Conservation (phyloP, 2,797 vertebrate genomes). For the Lacerta agilis region DNA sequence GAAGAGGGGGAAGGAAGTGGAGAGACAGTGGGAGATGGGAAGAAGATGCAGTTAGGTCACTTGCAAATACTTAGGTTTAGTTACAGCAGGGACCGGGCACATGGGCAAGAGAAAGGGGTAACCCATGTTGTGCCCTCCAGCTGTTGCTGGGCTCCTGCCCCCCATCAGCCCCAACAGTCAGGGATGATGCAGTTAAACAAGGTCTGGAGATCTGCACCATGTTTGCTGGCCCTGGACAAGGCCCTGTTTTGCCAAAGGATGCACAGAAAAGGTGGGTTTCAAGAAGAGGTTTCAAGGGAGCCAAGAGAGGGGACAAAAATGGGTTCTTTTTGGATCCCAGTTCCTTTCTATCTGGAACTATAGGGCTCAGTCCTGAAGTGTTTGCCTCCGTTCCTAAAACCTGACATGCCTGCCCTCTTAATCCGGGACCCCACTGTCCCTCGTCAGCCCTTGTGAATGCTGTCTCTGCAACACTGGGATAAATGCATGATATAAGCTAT, state of each 20-base stretch:
- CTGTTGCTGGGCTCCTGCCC: not conserved
- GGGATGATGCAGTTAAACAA: not conserved
- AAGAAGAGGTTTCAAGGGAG: not conserved
- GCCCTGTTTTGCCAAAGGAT: not conserved
- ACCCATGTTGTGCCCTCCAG: not conserved
- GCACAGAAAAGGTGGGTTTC: not conserved
- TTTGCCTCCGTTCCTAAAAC: not conserved
- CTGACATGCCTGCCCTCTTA: not conserved
- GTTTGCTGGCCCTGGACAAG: not conserved
- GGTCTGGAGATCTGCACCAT: not conserved
- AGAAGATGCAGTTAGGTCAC: not conserved
- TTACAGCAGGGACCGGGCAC: not conserved
- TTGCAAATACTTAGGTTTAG: not conserved
- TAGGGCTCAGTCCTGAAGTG: no score
- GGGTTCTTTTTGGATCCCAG: not conserved
- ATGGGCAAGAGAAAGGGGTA: not conserved
- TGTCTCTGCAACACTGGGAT: constrained; percentile 32
- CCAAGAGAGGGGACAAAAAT: constrained; percentile 21
- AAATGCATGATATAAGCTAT: not conserved
- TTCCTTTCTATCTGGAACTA: not conserved
- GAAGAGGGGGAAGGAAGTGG: not conserved
- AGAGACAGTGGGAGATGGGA: not conserved
- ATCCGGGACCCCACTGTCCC: no score
- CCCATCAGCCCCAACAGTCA: not conserved
- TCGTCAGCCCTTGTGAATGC: constrained; percentile 52